A percentile compares a stretch with the other conserved stretches of the same genome.
These are phyloP conservation scores for Enchytraeus crypticus DNA, from an alignment of 2,888 invertebrate genomes.

Conservation along the genomic window DNA sequence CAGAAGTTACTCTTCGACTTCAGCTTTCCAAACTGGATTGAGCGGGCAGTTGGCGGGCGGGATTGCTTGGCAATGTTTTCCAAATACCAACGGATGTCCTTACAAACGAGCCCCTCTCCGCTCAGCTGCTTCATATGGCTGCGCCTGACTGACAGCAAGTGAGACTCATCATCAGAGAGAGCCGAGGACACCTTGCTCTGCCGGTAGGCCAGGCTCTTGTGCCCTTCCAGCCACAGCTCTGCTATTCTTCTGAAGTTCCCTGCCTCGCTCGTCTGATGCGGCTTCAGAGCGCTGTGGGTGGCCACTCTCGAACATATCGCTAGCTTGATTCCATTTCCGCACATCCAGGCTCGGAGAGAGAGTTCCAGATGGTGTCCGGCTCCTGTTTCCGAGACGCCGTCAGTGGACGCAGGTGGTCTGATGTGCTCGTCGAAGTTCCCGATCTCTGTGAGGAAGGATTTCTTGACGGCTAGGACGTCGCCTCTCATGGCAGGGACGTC, in stretches of 20 bases:
- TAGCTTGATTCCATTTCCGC: conserved; percentile 23
- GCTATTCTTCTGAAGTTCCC: conserved; percentile 19
- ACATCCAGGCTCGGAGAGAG: conserved; percentile 28
- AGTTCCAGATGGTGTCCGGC: conserved; percentile 26
- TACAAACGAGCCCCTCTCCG: conserved; percentile 1
- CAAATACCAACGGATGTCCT: conserved; percentile 15
- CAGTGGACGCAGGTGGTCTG: too few relatives aligned
- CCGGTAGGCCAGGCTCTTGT: conserved; percentile 11
- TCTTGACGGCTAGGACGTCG: conserved; percentile 25
- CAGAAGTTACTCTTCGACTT: conserved; percentile 17
- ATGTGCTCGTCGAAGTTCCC: conserved; percentile 25
- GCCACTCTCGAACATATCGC: conserved; percentile 27
- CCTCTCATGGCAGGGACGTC: conserved; percentile 26
- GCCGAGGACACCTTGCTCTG: conserved; percentile 1
- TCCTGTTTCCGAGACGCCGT: conserved; percentile 7
- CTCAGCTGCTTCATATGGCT: conserved; percentile 8
- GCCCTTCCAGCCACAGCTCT: conserved; percentile 21
- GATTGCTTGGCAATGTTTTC: conserved; percentile 16
- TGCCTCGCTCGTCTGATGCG: conserved; percentile 9
- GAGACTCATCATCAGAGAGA: conserved; percentile 3
- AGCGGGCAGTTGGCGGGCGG: conserved; percentile 6
- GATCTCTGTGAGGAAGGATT: conserved; percentile 18
- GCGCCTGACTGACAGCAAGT: neutral
- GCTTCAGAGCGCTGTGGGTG: conserved; percentile 22
- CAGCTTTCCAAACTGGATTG: conserved; percentile 19